Evolutionary conservation across 2,888 invertebrate species (phyloP).

Genomic region (Heliconius charithonia): DNA sequence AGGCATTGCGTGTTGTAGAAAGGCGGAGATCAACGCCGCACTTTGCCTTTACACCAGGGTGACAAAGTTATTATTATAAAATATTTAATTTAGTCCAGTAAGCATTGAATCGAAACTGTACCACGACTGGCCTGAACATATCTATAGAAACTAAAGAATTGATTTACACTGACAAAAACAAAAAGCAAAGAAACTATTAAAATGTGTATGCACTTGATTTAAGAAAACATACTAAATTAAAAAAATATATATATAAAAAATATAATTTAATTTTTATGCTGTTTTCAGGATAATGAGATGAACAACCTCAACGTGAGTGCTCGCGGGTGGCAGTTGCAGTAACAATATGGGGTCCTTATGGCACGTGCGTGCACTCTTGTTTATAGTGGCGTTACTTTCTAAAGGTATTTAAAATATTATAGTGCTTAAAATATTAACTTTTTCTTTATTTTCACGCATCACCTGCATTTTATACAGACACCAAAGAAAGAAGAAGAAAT

Average conservation of each 20-base stretch:
- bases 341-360: constrained; percentile 57
- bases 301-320: constrained; percentile 33
- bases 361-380: constrained; percentile 58
- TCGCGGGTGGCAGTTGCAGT: constrained; percentile 45
- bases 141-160: too few species aligned
- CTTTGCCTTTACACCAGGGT: too few species aligned
- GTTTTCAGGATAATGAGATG: constrained; percentile 52
- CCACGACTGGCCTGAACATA: too few species aligned
- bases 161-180: too few species aligned
- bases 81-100: too few species aligned
- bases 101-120: too few species aligned
- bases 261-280: constrained; percentile 1
- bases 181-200: too few species aligned
- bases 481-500: too few species aligned
- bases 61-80: too few species aligned
- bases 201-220: neutral
- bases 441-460: neutral
- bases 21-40: too few species aligned
- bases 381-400: constrained; percentile 62
- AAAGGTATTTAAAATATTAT: constrained; percentile 65
- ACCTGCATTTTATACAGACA: neutral
- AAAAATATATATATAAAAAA: neutral
- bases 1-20: too few species aligned
- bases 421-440: too few species aligned
- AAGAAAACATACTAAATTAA: neutral